Percentiles rank a stretch among this genome's conserved stretches.
phyloP scores from a whole-genome alignment of 2,797 vertebrate genomes.

The Salarias fasciatus region DNA sequence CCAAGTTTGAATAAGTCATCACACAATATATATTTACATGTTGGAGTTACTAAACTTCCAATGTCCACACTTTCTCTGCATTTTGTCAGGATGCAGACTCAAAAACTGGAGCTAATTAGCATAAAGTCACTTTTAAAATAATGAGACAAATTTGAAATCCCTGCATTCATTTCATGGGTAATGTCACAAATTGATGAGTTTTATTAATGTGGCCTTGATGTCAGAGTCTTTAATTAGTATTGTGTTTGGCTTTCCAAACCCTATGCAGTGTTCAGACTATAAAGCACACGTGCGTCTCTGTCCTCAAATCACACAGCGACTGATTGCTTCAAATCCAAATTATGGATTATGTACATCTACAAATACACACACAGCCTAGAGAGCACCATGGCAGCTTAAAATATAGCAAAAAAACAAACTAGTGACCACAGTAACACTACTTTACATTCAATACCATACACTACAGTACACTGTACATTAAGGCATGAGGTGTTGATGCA shows the following conservation, averaged over 20 bases:
- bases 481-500: constrained; percentile 84
- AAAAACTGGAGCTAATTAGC: constrained; percentile 46
- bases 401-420: constrained; percentile 67
- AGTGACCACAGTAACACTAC: constrained; percentile 66
- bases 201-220: too few relatives aligned
- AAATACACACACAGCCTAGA: constrained; percentile 60
- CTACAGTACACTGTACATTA: constrained; percentile 82
- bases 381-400: constrained; percentile 73
- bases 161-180: constrained; percentile 73
- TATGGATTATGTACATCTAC: constrained; percentile 61
- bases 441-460: constrained; percentile 74
- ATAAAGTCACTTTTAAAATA: constrained; percentile 56
- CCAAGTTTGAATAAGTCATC: constrained; percentile 50
- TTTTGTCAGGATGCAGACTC: constrained; percentile 43
- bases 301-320: constrained; percentile 38
- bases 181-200: constrained; percentile 64
- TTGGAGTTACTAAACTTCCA: constrained; percentile 46
- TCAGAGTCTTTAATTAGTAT: constrained; percentile 49
- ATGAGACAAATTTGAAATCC: constrained; percentile 66
- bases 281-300: constrained; percentile 39
- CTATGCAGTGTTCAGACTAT: constrained; percentile 46
- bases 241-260: constrained; percentile 31
- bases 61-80: constrained; percentile 32
- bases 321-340: constrained; percentile 61
- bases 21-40: constrained; percentile 62